Evolutionary conservation across 2,888 invertebrate species (phyloP).

Genomic region (Buathra laborator): DNA sequence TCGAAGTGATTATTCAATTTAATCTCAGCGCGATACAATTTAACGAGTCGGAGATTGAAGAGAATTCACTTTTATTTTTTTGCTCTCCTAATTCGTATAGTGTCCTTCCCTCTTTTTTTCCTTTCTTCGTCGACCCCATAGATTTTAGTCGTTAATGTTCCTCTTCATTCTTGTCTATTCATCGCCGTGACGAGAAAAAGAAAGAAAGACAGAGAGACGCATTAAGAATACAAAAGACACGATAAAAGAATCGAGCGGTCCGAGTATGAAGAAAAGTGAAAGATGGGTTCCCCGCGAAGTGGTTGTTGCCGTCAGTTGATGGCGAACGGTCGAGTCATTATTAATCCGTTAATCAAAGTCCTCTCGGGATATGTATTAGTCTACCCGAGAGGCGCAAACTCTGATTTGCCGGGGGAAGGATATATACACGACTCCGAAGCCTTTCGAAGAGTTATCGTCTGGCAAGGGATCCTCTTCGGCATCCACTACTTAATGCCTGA

Average conservation of each 20-base stretch:
- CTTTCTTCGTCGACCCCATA: neutral
- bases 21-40: slow-evolving; percentile 9
- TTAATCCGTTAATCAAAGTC: slow-evolving; percentile 72
- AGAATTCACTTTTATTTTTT: neutral
- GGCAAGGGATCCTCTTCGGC: neutral
- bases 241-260: slow-evolving; percentile 6
- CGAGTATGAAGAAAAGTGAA: slow-evolving; percentile 30
- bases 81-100: slow-evolving; percentile 3
- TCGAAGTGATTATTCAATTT: neutral
- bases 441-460: slow-evolving; percentile 48
- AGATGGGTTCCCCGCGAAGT: slow-evolving; percentile 27
- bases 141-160: slow-evolving; percentile 34
- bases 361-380: slow-evolving; percentile 59
- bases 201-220: slow-evolving; percentile 24
- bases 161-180: slow-evolving; percentile 52
- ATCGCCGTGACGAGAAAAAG: slow-evolving; percentile 45
- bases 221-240: slow-evolving; percentile 21
- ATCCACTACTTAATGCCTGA: neutral
- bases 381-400: slow-evolving; percentile 59
- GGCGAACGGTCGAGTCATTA: slow-evolving; percentile 67
- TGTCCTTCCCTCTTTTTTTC: neutral
- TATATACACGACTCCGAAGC: slow-evolving; percentile 46
- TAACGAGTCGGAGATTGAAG: slow-evolving; percentile 29
- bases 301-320: slow-evolving; percentile 42
- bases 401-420: slow-evolving; percentile 60